Evolutionary conservation across 2,797 vertebrate species (phyloP).

Genomic region (Spheniscus humboldti): DNA sequence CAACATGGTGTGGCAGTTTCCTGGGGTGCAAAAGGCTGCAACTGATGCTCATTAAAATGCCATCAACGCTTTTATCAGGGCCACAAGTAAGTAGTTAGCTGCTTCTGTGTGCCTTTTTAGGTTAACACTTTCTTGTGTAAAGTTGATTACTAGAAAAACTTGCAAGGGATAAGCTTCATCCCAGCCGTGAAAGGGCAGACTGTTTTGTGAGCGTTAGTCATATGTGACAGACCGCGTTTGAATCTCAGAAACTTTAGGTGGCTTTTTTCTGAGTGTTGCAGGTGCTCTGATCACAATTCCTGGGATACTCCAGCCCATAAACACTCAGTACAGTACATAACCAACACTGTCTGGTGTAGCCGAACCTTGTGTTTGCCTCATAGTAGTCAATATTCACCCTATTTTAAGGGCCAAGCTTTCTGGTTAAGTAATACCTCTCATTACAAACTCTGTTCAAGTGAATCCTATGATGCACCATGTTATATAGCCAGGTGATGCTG

Average conservation of each 20-base stretch:
- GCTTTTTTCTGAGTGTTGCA: neutral
- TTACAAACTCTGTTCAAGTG: neutral
- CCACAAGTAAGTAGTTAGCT: neutral
- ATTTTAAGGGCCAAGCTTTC: neutral
- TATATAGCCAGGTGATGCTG: neutral
- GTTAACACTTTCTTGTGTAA: neutral
- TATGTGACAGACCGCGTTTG: neutral
- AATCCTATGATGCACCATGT: neutral
- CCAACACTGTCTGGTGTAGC: neutral
- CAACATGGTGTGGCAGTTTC: neutral
- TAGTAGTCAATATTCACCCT: neutral
- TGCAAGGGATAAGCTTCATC: neutral
- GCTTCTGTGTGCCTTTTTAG: neutral
- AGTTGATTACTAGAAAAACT: neutral
- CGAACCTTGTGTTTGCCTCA: neutral
- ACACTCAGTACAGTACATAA: neutral
- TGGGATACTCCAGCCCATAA: neutral
- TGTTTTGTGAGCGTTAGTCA: neutral
- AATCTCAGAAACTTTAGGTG: neutral
- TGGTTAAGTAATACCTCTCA: neutral
- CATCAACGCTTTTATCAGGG: neutral
- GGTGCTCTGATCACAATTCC: neutral
- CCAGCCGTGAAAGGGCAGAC: neutral
- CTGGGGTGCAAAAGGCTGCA: neutral
- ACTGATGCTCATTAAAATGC: neutral